A percentile compares a stretch with the other conserved stretches of the same genome.
Conservation (phyloP, 2,113 vertebrate genomes). For the Cyanistes caeruleus region DNA sequence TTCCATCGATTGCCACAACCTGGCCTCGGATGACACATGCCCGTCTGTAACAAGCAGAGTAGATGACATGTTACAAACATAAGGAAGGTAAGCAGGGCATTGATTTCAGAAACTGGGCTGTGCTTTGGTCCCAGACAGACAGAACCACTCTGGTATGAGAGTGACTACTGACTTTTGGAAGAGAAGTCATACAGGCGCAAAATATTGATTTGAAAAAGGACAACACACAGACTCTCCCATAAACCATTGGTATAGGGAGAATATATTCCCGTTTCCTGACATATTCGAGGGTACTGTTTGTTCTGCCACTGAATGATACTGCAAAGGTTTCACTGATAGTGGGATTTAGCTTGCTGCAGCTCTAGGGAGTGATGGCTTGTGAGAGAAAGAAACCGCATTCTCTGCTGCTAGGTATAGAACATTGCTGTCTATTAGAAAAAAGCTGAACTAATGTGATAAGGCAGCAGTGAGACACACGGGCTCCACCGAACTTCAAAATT, state of each 20-base stretch:
- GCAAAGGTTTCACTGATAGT: background rate
- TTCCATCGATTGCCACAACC: conserved; percentile 87
- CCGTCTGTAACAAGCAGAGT: conserved; percentile 75
- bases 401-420: background rate
- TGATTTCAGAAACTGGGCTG: background rate
- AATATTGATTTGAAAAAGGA: background rate
- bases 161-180: background rate
- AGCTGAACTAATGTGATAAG: conserved; percentile 11
- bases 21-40: conserved; percentile 92
- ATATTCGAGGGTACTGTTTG: background rate
- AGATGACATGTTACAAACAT: background rate
- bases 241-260: background rate
- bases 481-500: background rate
- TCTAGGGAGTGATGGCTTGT: background rate
- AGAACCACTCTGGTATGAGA: background rate
- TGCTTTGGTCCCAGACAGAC: background rate
- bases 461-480: background rate
- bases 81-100: background rate
- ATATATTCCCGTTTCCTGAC: background rate
- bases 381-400: conserved; percentile 8
- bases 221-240: background rate
- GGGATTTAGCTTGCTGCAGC: background rate
- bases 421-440: background rate
- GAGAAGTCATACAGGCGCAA: background rate
- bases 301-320: background rate